These are phyloP conservation scores for Dynastes hyllus DNA, from an alignment of 2,888 invertebrate species.

Conservation along the genomic window DNA sequence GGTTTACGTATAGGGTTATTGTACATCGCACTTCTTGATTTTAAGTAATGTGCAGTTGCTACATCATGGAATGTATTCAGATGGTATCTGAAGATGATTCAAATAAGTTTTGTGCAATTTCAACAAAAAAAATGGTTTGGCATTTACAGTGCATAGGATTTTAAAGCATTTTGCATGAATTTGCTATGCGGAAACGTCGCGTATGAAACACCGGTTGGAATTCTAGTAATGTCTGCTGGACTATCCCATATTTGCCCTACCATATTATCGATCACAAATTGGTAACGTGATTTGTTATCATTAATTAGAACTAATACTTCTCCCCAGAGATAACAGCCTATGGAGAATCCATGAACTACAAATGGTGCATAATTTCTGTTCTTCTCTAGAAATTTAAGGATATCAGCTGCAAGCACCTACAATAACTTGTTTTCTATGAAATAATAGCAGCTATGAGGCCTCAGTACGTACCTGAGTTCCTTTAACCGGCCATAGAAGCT, in stretches of 20 bases:
- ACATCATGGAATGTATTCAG: slow-evolving; percentile 20
- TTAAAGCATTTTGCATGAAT: slow-evolving; percentile 25
- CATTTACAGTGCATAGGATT: slow-evolving; percentile 24
- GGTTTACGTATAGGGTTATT: slow-evolving; percentile 31
- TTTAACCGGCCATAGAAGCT: slow-evolving; percentile 30
- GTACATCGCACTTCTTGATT: slow-evolving; percentile 18
- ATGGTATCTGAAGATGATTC: slow-evolving; percentile 24
- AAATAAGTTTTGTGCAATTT: not conserved
- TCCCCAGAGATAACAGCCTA: slow-evolving; percentile 37
- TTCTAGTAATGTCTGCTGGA: slow-evolving; percentile 33
- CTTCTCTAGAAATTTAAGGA: slow-evolving; percentile 30
- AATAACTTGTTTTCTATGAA: not conserved
- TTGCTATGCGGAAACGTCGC: slow-evolving; percentile 32
- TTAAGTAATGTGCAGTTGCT: slow-evolving; percentile 23
- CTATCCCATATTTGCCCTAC: slow-evolving; percentile 40
- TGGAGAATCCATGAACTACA: slow-evolving; percentile 33
- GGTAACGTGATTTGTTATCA: slow-evolving; percentile 5
- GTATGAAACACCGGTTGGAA: slow-evolving; percentile 33
- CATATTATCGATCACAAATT: slow-evolving; percentile 28
- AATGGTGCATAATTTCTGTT: slow-evolving; percentile 7
- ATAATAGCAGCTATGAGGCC: not conserved
- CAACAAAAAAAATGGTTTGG: too few relatives aligned
- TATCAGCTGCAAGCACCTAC: slow-evolving; percentile 32
- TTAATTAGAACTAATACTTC: slow-evolving; percentile 23
- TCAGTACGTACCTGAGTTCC: slow-evolving; percentile 16